phyloP scores from a whole-genome alignment of 2,113 vertebrate genomes.

The Neomonachus schauinslandi region DNA sequence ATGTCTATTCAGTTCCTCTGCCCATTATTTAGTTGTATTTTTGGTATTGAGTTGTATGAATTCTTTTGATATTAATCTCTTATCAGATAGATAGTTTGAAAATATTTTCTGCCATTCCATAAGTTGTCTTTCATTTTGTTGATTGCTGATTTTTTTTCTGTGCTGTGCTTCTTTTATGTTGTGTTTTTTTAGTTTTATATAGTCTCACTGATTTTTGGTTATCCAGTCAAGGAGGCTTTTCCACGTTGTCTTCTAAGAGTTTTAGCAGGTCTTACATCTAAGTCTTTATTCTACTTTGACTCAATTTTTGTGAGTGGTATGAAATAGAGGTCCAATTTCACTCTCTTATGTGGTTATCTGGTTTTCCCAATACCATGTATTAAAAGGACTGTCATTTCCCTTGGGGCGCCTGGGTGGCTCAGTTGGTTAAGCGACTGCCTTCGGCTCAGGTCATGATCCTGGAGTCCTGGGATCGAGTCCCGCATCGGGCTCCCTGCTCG shows the following conservation, averaged over 20 bases:
- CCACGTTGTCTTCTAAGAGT: neutral
- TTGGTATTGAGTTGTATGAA: neutral
- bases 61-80: neutral
- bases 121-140: neutral
- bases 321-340: neutral
- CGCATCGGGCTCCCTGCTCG: no score
- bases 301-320: neutral
- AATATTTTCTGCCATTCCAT: neutral
- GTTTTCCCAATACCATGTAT: neutral
- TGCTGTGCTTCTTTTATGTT: neutral
- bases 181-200: neutral
- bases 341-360: neutral
- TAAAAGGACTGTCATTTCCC: neutral
- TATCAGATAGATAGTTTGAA: neutral
- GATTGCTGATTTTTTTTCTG: neutral
- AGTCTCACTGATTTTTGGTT: neutral
- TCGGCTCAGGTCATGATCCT: no score
- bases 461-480: no score
- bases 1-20: neutral
- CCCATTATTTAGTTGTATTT: neutral
- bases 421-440: no score
- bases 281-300: neutral
- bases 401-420: no score
- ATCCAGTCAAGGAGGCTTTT: neutral
- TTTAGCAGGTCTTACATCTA: neutral